phyloP scores from a whole-genome alignment of 2,113 vertebrate genomes.

The Silurus asotus region DNA sequence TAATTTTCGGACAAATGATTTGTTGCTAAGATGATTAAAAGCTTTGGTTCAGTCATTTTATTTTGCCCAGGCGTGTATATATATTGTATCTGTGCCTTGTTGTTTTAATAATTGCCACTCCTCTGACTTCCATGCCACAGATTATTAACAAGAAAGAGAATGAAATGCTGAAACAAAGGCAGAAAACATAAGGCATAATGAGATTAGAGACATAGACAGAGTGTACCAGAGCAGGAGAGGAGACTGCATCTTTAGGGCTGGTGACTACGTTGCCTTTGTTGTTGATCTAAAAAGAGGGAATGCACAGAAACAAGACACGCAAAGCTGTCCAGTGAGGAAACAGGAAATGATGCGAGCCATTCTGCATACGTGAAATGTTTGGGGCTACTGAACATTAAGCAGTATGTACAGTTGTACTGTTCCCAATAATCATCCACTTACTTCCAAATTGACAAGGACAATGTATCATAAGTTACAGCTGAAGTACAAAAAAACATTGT shows the following conservation, averaged over 20 bases:
- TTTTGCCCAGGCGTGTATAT: too few relatives aligned
- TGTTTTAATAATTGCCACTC: background rate
- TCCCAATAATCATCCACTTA: background rate
- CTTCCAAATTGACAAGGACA: background rate
- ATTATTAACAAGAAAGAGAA: conserved; percentile 11
- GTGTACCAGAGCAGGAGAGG: conserved; percentile 95
- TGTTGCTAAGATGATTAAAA: too few relatives aligned
- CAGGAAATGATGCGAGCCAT: conserved; percentile 30
- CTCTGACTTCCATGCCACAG: background rate
- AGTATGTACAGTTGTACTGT: background rate
- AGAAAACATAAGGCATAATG: conserved; percentile 15
- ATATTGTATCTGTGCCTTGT: background rate
- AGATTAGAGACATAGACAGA: conserved; percentile 58
- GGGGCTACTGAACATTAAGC: background rate
- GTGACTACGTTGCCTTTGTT: conserved; percentile 98
- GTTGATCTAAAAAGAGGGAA: conserved; percentile 89
- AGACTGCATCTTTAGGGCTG: conserved; percentile 93
- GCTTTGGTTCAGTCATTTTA: too few relatives aligned
- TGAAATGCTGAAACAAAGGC: conserved; percentile 2
- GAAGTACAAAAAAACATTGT: background rate
- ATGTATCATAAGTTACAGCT: background rate
- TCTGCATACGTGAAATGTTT: conserved; percentile 38
- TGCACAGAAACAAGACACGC: conserved; percentile 73
- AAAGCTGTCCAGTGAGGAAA: conserved; percentile 61
- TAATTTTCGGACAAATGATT: too few relatives aligned